phyloP scores from a whole-genome alignment of 2,888 invertebrate genomes.

The Eupithecia pulchellata region DNA sequence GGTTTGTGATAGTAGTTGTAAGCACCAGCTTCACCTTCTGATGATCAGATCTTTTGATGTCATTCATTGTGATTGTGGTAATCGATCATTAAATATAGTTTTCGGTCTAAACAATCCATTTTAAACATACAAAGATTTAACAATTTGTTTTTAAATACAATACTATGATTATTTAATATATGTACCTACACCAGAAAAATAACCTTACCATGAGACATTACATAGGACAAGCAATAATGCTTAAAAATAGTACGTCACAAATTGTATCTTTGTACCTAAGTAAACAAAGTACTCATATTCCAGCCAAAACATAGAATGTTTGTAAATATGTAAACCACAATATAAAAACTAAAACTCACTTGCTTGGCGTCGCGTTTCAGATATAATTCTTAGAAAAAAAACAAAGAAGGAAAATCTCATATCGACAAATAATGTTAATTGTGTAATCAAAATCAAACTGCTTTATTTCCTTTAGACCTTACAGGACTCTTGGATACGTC shows the following conservation, averaged over 20 bases:
- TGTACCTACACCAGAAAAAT: too few species aligned
- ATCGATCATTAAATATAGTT: not conserved
- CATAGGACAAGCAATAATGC: too few species aligned
- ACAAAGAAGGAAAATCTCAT: not conserved
- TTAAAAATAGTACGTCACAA: too few species aligned
- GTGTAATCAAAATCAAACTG: too few species aligned
- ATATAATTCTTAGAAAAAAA: not conserved
- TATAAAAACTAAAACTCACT: not conserved
- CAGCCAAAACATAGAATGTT: not conserved
- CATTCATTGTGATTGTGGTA: not conserved
- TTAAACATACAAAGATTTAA: not conserved
- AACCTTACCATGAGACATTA: too few species aligned
- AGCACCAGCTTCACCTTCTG: not conserved
- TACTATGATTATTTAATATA: too few species aligned
- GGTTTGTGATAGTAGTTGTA: not conserved
- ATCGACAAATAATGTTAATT: too few species aligned
- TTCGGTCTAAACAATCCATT: too few species aligned
- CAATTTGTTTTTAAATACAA: not conserved
- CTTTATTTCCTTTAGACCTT: too few species aligned
- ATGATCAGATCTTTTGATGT: not conserved
- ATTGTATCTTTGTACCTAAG: not conserved
- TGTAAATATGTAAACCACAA: not conserved
- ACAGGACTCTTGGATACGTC: too few species aligned
- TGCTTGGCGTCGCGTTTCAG: not conserved
- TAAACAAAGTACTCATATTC: not conserved